Evolutionary conservation across 2,888 invertebrate species (phyloP).

Genomic region (Agonum fuliginosum): DNA sequence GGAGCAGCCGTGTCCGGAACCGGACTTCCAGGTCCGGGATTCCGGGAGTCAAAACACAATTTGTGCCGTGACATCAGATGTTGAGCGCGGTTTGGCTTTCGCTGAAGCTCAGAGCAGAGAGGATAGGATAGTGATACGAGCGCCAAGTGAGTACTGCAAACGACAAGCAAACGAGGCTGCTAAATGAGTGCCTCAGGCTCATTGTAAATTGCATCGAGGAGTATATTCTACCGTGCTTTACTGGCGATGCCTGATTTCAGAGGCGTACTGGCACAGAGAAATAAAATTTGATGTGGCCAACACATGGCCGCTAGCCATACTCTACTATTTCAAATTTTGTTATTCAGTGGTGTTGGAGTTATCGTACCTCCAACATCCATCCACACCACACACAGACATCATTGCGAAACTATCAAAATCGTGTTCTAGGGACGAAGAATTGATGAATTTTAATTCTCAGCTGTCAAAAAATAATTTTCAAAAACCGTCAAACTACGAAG

Average conservation of each 20-base stretch:
- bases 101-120: neutral
- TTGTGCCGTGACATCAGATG: constrained; percentile 24
- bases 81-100: neutral
- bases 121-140: constrained; percentile 20
- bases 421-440: no score
- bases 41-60: constrained; percentile 22
- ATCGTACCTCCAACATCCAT: no score
- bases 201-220: constrained; percentile 57
- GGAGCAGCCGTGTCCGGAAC: neutral
- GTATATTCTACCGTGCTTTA: constrained; percentile 27
- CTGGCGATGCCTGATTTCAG: neutral
- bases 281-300: no score
- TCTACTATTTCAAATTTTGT: no score
- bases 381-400: no score
- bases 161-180: constrained; percentile 48
- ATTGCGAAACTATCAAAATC: no score
- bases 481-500: no score
- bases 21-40: neutral
- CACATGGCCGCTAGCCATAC: no score
- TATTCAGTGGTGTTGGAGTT: no score
- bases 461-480: no score
- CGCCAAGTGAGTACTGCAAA: constrained; percentile 48
- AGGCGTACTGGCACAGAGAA: neutral
- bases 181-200: constrained; percentile 55
- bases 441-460: no score